Conservation (phyloP, 2,113 vertebrate genomes). For the Thamnophis sirtalis region DNA sequence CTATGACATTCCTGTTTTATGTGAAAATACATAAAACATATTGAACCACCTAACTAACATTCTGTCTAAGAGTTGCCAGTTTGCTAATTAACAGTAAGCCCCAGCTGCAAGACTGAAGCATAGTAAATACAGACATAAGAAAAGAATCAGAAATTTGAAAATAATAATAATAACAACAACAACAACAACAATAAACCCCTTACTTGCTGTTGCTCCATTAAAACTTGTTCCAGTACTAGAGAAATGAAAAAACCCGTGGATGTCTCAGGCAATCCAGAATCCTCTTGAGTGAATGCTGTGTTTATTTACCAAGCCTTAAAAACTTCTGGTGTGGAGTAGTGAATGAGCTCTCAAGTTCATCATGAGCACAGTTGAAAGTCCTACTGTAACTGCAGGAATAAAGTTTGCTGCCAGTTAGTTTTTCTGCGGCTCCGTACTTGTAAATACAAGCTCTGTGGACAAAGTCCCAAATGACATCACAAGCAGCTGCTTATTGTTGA, state of each 20-base stretch:
- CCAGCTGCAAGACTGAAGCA: slow-evolving; percentile 50
- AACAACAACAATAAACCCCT: slow-evolving; percentile 40
- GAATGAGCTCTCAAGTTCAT: slow-evolving; percentile 55
- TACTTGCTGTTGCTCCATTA: slow-evolving; percentile 71
- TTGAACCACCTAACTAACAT: slow-evolving; percentile 51
- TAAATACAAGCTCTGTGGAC: slow-evolving; percentile 79
- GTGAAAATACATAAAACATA: slow-evolving; percentile 34
- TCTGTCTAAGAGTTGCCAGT: slow-evolving; percentile 52
- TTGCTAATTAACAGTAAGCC: slow-evolving; percentile 55
- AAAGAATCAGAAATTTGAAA: slow-evolving; percentile 61
- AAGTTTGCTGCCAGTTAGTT: slow-evolving; percentile 64
- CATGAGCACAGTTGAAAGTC: slow-evolving; percentile 51
- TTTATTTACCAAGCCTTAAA: slow-evolving; percentile 66
- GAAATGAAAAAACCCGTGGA: slow-evolving; percentile 62
- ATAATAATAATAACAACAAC: neutral
- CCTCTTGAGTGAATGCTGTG: slow-evolving; percentile 63
- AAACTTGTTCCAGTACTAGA: slow-evolving; percentile 66
- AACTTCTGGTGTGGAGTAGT: slow-evolving; percentile 52
- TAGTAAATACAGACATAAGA: slow-evolving; percentile 38
- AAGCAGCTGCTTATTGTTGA: slow-evolving; percentile 82
- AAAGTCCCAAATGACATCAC: slow-evolving; percentile 83
- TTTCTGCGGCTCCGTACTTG: slow-evolving; percentile 70
- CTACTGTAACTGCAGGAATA: slow-evolving; percentile 51
- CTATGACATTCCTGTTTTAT: slow-evolving; percentile 8
- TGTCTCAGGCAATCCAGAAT: slow-evolving; percentile 61